phyloP scores from a whole-genome alignment of 2,797 vertebrate genomes.

The Meda fulgida region DNA sequence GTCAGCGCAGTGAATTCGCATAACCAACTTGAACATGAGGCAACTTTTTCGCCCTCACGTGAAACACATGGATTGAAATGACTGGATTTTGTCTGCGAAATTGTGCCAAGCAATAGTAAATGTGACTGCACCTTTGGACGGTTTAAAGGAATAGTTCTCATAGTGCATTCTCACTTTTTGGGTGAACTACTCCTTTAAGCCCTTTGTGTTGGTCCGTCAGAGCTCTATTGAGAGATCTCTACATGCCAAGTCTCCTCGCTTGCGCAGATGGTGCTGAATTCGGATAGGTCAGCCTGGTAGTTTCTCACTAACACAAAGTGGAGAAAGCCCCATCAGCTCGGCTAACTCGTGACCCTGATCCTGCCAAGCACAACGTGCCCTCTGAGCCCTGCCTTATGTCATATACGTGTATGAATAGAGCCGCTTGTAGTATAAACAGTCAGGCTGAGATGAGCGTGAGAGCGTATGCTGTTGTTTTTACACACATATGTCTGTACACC shows the following conservation, averaged over 20 bases:
- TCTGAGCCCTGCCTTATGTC: conserved; percentile 64
- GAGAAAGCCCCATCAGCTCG: conserved; percentile 63
- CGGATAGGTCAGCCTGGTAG: conserved; percentile 72
- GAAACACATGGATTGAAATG: not conserved
- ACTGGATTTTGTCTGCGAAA: not conserved
- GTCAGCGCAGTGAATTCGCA: not conserved
- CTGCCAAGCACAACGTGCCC: conserved; percentile 50
- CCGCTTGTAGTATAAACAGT: conserved; percentile 40
- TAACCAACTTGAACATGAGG: not conserved
- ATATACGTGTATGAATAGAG: conserved; percentile 49
- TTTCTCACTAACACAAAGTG: conserved; percentile 65
- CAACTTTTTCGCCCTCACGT: not conserved
- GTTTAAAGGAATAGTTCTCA: not conserved
- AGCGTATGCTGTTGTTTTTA: conserved; percentile 45
- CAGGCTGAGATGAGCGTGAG: conserved; percentile 28
- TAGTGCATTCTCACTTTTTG: not conserved
- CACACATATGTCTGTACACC: conserved; percentile 49
- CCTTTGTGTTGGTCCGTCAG: conserved; percentile 52
- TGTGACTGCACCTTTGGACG: not conserved
- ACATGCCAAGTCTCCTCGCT: conserved; percentile 53
- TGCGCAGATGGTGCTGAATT: conserved; percentile 73
- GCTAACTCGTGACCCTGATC: conserved; percentile 54
- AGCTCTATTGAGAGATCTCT: conserved; percentile 46
- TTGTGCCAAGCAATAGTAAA: not conserved
- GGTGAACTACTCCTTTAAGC: conserved; percentile 2